Evolutionary conservation across 2,888 invertebrate species (phyloP).

Genomic region (Andrena marginata): DNA sequence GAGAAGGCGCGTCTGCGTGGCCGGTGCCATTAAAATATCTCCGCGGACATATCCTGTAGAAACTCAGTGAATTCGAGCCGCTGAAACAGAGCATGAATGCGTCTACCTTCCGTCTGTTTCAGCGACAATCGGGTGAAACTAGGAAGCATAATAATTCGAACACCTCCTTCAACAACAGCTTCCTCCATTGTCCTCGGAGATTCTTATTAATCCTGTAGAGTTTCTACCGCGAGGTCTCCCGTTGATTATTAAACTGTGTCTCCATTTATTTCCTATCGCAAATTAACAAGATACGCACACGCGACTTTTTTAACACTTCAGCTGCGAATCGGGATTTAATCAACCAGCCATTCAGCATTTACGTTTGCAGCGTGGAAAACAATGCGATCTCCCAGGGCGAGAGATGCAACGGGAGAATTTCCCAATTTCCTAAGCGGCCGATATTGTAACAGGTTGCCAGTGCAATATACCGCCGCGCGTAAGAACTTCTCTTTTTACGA

Average conservation of each 20-base stretch:
- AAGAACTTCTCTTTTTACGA: conserved; percentile 20
- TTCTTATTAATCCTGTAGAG: conserved; percentile 6
- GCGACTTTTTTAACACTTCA: background rate
- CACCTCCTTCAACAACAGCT: conserved; percentile 39
- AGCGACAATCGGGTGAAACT: conserved; percentile 78
- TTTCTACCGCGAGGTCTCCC: background rate
- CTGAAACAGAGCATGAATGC: conserved; percentile 83
- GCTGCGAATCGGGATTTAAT: too few species aligned
- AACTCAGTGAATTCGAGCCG: conserved; percentile 78
- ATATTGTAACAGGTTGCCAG: conserved; percentile 36
- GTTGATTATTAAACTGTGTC: background rate
- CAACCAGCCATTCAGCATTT: too few species aligned
- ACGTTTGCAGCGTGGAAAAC: conserved; percentile 1
- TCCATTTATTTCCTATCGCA: background rate
- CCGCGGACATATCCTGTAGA: conserved; percentile 80
- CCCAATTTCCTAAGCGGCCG: conserved; percentile 64
- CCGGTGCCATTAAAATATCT: conserved; percentile 71
- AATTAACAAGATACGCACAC: background rate
- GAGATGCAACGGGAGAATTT: conserved; percentile 24
- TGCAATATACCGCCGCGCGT: background rate
- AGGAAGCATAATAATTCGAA: conserved; percentile 73
- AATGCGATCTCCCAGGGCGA: conserved; percentile 17
- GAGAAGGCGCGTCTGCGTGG: conserved; percentile 30
- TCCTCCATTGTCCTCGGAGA: conserved; percentile 35
- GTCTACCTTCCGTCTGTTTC: conserved; percentile 75